Evolutionary conservation across 2,113 vertebrate genomes (phyloP).

Genomic region (Apaloderma vittatum): DNA sequence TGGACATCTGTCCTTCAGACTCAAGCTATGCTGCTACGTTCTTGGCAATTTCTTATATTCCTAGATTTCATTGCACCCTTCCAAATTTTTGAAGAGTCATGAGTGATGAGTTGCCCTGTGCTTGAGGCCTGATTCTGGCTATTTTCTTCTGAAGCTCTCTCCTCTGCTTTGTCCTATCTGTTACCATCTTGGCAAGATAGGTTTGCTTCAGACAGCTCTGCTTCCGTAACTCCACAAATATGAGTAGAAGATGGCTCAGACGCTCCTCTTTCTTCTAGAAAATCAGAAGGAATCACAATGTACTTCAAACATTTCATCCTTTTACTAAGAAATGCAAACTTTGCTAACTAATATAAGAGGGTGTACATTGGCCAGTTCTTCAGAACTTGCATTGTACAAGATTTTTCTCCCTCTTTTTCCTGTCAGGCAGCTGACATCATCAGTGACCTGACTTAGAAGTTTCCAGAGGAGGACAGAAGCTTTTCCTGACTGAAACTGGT

Average conservation of each 20-base stretch:
- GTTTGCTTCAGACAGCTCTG: neutral
- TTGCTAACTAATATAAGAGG: neutral
- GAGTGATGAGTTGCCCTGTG: neutral
- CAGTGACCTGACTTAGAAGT: neutral
- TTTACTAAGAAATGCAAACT: neutral
- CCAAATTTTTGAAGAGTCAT: neutral
- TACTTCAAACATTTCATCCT: neutral
- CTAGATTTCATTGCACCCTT: neutral
- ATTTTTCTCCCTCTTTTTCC: neutral
- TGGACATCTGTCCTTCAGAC: neutral
- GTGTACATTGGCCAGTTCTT: neutral
- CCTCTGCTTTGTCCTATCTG: neutral
- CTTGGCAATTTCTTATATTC: neutral
- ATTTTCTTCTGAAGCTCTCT: neutral
- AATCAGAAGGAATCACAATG: neutral
- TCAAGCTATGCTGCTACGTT: neutral
- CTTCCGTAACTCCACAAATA: neutral
- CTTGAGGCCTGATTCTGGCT: neutral
- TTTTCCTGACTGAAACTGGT: neutral
- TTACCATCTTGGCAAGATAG: neutral
- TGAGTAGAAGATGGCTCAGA: neutral
- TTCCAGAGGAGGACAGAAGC: neutral
- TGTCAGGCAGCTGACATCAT: neutral
- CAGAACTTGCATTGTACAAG: neutral
- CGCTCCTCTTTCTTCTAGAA: neutral